These are phyloP conservation scores for Microtus richardsoni DNA, from an alignment of 2,113 vertebrate species.

Conservation along the genomic window DNA sequence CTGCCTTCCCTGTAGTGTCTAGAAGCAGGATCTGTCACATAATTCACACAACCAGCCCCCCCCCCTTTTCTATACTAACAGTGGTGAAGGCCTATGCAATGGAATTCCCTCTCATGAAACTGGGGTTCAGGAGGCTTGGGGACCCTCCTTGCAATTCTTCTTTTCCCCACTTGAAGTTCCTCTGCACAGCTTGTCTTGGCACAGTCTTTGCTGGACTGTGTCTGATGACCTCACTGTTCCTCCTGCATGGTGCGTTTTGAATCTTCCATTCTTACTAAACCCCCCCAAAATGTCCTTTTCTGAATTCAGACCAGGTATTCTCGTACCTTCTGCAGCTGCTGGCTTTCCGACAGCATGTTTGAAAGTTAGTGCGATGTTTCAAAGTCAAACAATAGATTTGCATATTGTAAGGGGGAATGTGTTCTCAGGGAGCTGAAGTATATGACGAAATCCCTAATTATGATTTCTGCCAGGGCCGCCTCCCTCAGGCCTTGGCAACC, in stretches of 20 bases:
- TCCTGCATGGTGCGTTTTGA: neutral
- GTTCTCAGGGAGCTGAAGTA: constrained; percentile 56
- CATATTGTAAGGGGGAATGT: constrained; percentile 62
- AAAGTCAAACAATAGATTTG: constrained; percentile 69
- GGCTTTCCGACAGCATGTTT: constrained; percentile 29
- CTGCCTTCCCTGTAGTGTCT: neutral
- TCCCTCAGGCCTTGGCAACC: constrained; percentile 74
- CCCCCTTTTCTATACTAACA: neutral
- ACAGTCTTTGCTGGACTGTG: neutral
- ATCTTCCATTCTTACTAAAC: neutral
- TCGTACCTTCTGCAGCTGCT: constrained; percentile 21
- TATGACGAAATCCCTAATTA: constrained; percentile 74
- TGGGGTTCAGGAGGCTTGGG: neutral
- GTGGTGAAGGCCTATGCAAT: neutral
- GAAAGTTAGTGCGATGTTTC: constrained; percentile 59
- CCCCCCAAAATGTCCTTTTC: constrained; percentile 26
- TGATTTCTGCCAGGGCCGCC: constrained; percentile 67
- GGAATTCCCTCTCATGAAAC: neutral
- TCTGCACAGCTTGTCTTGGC: neutral
- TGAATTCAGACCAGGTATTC: constrained; percentile 30
- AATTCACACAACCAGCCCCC: neutral
- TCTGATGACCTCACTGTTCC: neutral
- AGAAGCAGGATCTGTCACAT: neutral
- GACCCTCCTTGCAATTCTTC: neutral
- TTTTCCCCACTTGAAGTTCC: neutral